A percentile compares a stretch with the other conserved stretches of the same genome.
Conservation (phyloP, 1,140 invertebrate species). For the Drosophila bocqueti region DNA sequence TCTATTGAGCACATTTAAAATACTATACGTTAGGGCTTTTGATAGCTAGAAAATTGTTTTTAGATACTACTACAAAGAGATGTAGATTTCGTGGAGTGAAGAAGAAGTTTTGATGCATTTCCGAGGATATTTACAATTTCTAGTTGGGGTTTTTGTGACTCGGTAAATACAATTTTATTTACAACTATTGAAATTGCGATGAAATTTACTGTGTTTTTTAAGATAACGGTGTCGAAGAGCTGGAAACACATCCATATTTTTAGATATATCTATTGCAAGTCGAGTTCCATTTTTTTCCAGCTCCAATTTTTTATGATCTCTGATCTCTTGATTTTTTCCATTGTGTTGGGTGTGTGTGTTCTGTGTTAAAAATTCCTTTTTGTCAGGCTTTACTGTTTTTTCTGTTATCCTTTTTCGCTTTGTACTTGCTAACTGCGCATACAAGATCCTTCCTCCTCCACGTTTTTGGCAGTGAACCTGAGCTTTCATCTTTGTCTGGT, state of each 20-base stretch:
- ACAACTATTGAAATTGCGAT: constrained; percentile 31
- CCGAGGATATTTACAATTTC: constrained; percentile 75
- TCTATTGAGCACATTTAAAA: constrained; percentile 78
- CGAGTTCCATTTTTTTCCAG: neutral
- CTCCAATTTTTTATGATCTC: neutral
- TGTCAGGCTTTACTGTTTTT: constrained; percentile 37
- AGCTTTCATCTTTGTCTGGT: constrained; percentile 79
- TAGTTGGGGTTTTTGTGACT: constrained; percentile 8
- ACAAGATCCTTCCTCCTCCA: constrained; percentile 70
- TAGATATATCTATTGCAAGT: neutral
- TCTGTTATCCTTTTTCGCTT: constrained; percentile 21
- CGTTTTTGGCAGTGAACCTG: constrained; percentile 84
- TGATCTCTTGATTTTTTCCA: neutral
- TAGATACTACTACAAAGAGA: constrained; percentile 70
- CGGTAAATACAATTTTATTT: constrained; percentile 38
- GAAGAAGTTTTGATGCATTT: constrained; percentile 66
- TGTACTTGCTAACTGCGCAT: constrained; percentile 53
- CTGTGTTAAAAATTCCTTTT: constrained; percentile 34
- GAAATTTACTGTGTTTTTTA: constrained; percentile 8
- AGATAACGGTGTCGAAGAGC: neutral
- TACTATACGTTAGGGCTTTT: constrained; percentile 62
- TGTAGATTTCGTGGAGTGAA: constrained; percentile 68
- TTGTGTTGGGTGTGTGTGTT: constrained; percentile 3
- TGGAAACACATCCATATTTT: neutral
- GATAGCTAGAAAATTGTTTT: constrained; percentile 61